Evolutionary conservation across 2,888 invertebrate genomes (phyloP).

Genomic region (Coenonympha glycerion): DNA sequence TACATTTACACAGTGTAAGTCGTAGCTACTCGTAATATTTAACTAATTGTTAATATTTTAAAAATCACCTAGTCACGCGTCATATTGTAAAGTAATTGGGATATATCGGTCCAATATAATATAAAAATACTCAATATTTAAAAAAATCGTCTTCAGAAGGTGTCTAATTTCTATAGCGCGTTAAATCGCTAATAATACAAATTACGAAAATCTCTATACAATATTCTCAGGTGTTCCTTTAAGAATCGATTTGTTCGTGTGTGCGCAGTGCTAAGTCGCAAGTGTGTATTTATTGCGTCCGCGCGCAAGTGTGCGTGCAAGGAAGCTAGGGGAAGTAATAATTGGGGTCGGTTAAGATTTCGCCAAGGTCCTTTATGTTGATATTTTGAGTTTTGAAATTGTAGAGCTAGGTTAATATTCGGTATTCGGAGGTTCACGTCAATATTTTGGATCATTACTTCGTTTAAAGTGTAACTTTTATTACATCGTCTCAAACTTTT

Average conservation of each 20-base stretch:
- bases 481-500: too few relatives aligned
- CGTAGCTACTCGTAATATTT: too few relatives aligned
- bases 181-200: background rate
- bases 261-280: constrained; percentile 8
- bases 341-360: constrained; percentile 10
- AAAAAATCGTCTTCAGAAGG: too few relatives aligned
- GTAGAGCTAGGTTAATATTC: background rate
- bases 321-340: constrained; percentile 14
- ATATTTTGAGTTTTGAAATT: background rate
- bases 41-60: too few relatives aligned
- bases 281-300: constrained; percentile 19
- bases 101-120: too few relatives aligned
- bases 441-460: too few relatives aligned
- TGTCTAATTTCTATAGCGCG: background rate
- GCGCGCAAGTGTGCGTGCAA: constrained; percentile 18
- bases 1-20: too few relatives aligned
- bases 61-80: too few relatives aligned
- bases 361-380: background rate
- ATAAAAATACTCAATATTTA: too few relatives aligned
- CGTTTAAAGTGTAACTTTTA: too few relatives aligned
- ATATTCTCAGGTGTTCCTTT: constrained; percentile 22
- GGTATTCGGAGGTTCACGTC: too few relatives aligned
- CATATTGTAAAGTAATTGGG: too few relatives aligned
- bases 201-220: background rate
- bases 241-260: constrained; percentile 13